Percentiles rank a stretch among this genome's conserved stretches.
phyloP scores from a whole-genome alignment of 2,797 vertebrate species.

The Chaunax sp. region DNA sequence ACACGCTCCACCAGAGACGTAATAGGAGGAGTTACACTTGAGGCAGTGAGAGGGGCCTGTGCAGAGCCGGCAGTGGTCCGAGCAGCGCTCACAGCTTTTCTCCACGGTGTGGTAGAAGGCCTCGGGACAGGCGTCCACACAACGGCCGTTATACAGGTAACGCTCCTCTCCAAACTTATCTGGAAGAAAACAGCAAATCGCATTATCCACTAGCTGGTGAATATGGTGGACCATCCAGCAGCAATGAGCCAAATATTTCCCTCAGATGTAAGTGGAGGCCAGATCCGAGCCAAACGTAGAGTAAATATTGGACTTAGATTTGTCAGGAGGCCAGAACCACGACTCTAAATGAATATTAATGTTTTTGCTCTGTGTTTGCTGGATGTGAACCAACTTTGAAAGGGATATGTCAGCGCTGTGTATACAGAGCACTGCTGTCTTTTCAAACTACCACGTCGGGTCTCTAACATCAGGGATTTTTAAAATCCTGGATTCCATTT shows the following conservation, averaged over 20 bases:
- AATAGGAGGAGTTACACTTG: slow-evolving; percentile 85
- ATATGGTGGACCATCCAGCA: neutral
- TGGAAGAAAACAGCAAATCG: slow-evolving; percentile 64
- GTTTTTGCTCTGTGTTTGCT: too few relatives aligned
- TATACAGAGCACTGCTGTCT: too few relatives aligned
- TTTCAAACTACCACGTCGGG: too few relatives aligned
- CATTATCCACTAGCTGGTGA: neutral
- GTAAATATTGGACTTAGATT: neutral
- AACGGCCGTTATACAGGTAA: slow-evolving; percentile 85
- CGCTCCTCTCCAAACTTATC: slow-evolving; percentile 85
- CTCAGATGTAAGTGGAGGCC: neutral
- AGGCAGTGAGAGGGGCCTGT: slow-evolving; percentile 79
- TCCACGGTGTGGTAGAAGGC: slow-evolving; percentile 81
- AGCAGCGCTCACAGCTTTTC: slow-evolving; percentile 84
- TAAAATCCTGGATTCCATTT: neutral
- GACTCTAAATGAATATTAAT: too few relatives aligned
- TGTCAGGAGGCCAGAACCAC: too few relatives aligned
- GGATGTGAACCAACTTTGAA: too few relatives aligned
- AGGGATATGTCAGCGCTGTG: too few relatives aligned
- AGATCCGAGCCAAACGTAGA: neutral
- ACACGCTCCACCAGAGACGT: slow-evolving; percentile 82
- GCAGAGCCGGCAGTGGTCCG: slow-evolving; percentile 86
- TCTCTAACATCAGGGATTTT: neutral
- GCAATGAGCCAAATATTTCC: neutral
- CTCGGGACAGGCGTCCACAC: slow-evolving; percentile 86